Conservation (phyloP, 2,888 invertebrate genomes). For the Acrocyrtus sp. region DNA sequence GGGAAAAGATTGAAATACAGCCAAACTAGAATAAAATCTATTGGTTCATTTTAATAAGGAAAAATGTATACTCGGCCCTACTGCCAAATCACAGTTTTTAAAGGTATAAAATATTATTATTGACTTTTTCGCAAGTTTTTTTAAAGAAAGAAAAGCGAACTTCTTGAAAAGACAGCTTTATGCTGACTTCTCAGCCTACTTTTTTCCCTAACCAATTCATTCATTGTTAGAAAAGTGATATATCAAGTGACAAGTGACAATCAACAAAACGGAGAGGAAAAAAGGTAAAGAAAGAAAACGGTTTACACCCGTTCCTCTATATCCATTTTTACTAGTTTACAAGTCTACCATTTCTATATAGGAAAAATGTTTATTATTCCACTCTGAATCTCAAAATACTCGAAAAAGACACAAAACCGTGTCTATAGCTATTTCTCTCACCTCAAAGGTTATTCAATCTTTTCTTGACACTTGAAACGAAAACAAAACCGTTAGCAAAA, state of each 20-base stretch:
- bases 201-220: constrained; percentile 12
- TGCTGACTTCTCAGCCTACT: constrained; percentile 4
- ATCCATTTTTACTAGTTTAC: too few relatives aligned
- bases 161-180: neutral
- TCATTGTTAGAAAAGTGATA: constrained; percentile 22
- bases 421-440: too few relatives aligned
- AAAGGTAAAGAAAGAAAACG: neutral
- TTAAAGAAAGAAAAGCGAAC: too few relatives aligned
- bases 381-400: too few relatives aligned
- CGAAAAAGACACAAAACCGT: too few relatives aligned
- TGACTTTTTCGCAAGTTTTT: too few relatives aligned
- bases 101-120: too few relatives aligned
- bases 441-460: constrained; percentile 21
- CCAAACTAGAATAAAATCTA: neutral
- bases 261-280: constrained; percentile 3
- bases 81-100: too few relatives aligned
- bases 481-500: constrained; percentile 22
- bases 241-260: constrained; percentile 24
- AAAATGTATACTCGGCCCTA: too few relatives aligned
- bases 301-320: neutral
- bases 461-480: constrained; percentile 30
- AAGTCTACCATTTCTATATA: too few relatives aligned
- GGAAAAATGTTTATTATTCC: too few relatives aligned
- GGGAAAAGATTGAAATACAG: neutral
- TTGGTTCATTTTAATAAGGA: too few relatives aligned